Conservation (phyloP, 1,140 invertebrate species). For the Drosophila kohkoa region DNA sequence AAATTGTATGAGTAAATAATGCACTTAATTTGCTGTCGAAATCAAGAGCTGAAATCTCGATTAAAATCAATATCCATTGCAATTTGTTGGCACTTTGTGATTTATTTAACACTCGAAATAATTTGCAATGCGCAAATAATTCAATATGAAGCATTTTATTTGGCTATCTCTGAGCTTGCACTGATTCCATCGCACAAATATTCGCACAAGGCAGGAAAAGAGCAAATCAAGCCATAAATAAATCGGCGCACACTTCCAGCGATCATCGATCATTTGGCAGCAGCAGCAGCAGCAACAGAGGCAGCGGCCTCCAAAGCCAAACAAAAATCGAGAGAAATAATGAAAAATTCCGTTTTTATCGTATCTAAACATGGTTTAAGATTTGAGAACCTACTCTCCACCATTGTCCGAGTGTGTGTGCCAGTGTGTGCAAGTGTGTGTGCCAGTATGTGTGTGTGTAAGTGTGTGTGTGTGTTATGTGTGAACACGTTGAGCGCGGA, state of each 20-base stretch:
- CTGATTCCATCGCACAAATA: constrained; percentile 62
- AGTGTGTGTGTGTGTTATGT: constrained; percentile 57
- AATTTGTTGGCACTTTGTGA: constrained; percentile 62
- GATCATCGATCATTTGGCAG: constrained; percentile 75
- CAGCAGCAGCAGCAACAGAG: too few species aligned
- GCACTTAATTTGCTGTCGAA: constrained; percentile 1
- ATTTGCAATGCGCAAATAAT: constrained; percentile 58
- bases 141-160: constrained; percentile 40
- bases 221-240: constrained; percentile 80
- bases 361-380: constrained; percentile 81
- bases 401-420: constrained; percentile 26
- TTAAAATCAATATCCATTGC: constrained; percentile 50
- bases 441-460: constrained; percentile 28
- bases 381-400: constrained; percentile 79
- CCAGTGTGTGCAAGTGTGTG: background rate
- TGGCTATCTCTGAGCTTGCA: constrained; percentile 50
- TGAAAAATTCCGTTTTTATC: constrained; percentile 77
- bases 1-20: background rate
- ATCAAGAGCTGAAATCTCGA: constrained; percentile 17
- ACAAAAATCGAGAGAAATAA: constrained; percentile 54
- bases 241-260: constrained; percentile 80
- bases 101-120: constrained; percentile 46
- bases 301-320: constrained; percentile 32
- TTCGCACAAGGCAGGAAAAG: constrained; percentile 19
- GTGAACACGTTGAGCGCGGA: constrained; percentile 62